A percentile compares a stretch with the other conserved stretches of the same genome.
Evolutionary conservation across 2,113 vertebrate species (phyloP).

Genomic region (Pyrgilauda ruficollis): DNA sequence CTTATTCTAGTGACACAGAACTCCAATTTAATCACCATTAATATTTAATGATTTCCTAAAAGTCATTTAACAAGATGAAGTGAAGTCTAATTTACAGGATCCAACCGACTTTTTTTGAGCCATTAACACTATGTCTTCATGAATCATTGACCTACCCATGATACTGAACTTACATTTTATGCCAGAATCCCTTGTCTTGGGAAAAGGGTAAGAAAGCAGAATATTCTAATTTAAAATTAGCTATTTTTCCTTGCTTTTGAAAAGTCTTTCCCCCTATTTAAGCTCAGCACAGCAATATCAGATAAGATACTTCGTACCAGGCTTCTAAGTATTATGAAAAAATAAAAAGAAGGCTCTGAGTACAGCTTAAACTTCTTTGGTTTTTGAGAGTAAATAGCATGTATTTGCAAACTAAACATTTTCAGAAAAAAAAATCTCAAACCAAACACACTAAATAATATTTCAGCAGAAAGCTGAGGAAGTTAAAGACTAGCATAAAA

Average conservation of each 20-base stretch:
- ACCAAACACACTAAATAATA: background rate
- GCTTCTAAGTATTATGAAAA: background rate
- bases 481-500: background rate
- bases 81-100: background rate
- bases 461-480: background rate
- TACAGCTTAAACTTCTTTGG: background rate
- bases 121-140: background rate
- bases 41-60: background rate
- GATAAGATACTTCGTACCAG: rapidly evolving
- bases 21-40: background rate
- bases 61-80: background rate
- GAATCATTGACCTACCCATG: background rate
- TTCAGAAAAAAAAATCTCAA: background rate
- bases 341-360: background rate
- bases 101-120: background rate
- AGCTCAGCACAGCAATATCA: background rate
- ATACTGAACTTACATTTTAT: background rate
- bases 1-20: background rate
- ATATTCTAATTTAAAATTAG: background rate
- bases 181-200: background rate
- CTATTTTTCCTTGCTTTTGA: background rate
- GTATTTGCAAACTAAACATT: background rate
- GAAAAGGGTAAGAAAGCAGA: background rate
- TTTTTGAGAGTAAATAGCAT: background rate
- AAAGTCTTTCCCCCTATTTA: background rate